Evolutionary conservation across 2,888 invertebrate species (phyloP).

Genomic region (Drosophila koepferae): DNA sequence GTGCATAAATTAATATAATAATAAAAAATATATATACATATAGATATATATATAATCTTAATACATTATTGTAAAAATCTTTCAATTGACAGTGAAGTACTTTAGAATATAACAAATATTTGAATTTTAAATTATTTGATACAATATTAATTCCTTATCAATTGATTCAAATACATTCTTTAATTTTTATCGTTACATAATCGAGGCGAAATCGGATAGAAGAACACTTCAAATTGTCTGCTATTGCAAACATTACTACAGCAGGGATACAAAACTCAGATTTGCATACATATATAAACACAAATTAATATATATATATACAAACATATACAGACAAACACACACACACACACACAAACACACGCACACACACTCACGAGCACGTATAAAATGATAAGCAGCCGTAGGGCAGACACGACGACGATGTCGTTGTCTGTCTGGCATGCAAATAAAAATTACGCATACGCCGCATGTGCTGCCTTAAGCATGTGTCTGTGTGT

Average conservation of each 20-base stretch:
- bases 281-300: slow-evolving; percentile 8
- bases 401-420: slow-evolving; percentile 53
- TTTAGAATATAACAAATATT: neutral
- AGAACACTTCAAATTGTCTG: slow-evolving; percentile 29
- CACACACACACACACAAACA: neutral
- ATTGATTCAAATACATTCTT: neutral
- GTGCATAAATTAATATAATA: too few relatives aligned
- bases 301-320: neutral
- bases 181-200: neutral
- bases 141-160: neutral
- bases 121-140: neutral
- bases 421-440: slow-evolving; percentile 47
- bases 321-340: neutral
- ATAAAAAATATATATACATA: too few relatives aligned
- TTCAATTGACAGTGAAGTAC: neutral
- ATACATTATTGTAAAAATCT: neutral
- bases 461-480: slow-evolving; percentile 63
- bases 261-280: slow-evolving; percentile 15
- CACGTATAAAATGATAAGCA: slow-evolving; percentile 68
- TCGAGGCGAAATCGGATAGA: slow-evolving; percentile 38
- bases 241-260: slow-evolving; percentile 21
- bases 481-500: slow-evolving; percentile 1
- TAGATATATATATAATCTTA: too few relatives aligned
- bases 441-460: slow-evolving; percentile 74
- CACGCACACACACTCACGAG: neutral